Evolutionary conservation across 2,113 vertebrate species (phyloP).

Genomic region (Colossoma macropomum): DNA sequence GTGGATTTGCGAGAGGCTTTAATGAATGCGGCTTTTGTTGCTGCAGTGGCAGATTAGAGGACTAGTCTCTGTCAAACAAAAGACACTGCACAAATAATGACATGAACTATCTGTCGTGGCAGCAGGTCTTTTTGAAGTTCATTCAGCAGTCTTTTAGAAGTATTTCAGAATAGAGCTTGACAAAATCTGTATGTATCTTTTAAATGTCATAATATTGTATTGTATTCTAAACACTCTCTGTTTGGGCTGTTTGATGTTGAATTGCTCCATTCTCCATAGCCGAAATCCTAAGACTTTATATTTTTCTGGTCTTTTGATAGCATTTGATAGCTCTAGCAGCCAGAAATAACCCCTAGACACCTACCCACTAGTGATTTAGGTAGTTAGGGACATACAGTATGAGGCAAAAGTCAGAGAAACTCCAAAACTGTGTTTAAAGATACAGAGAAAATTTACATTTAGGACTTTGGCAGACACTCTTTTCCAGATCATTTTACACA

Average conservation of each 20-base stretch:
- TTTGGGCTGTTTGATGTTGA: neutral
- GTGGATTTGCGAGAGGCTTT: slow-evolving; percentile 9
- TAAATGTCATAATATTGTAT: neutral
- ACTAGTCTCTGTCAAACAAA: slow-evolving; percentile 18
- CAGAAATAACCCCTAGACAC: too few relatives aligned
- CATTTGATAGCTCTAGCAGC: neutral
- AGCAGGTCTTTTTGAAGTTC: slow-evolving; percentile 5
- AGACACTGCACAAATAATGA: slow-evolving; percentile 9
- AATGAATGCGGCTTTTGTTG: slow-evolving; percentile 23
- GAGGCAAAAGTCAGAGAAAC: too few relatives aligned
- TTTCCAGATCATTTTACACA: too few relatives aligned
- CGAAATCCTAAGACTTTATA: neutral
- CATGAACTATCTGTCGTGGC: neutral
- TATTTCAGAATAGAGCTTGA: neutral
- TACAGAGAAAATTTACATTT: too few relatives aligned
- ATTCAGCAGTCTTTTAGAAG: neutral
- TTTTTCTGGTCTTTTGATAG: neutral
- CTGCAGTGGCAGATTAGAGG: slow-evolving; percentile 16
- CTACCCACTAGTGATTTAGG: too few relatives aligned
- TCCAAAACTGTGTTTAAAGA: too few relatives aligned
- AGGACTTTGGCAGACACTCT: too few relatives aligned
- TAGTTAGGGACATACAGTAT: too few relatives aligned
- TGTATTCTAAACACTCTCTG: neutral
- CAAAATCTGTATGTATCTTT: neutral
- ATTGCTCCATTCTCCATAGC: too few relatives aligned